Evolutionary conservation across 2,113 vertebrate species (phyloP), one percentile per base, ranked within the genome.

Genomic region (Rhynchomys soricoides): DNA sequence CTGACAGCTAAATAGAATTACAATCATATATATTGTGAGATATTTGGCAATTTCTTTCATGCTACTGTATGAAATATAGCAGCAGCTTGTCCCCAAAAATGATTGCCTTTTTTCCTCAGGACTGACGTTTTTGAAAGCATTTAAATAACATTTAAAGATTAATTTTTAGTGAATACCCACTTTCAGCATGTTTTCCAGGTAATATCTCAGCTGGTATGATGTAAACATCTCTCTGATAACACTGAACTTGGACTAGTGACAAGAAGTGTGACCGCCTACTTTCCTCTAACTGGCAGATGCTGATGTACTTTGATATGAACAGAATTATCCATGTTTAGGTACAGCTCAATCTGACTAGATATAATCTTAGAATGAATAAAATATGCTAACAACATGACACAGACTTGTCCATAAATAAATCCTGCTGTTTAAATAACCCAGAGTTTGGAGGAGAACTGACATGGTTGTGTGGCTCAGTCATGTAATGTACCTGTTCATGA

Each of bases 71-170:
- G 4, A 79, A 91, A 95, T 82, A 21, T 52, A 5, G 31, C n/a
- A 75, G 88, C 16, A 66, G 55, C 92, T 86, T 34, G 82, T 66
- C 17, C 40, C 37, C 29, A 19, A 12, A 62, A 75, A 79, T 79
- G 22, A 40, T 86, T 57, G n/a, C 19, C 7, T 68, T 95, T 74
- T 91, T 24, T 77, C 90, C 9, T n/a, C 6, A 17, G 29, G 37
- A 37, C 4, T 91, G 73, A 77, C 66, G 86, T 93, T 93, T 91
- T 43, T 75, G 3, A 86, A 31, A 26, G 66, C 19, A 89, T 82
- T 94, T 96, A 86, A 96, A 77, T 87, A 71, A 86, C 26, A 94
- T 57, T 62, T 83, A 92, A 66, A 75, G 34, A 52, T 73, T 22
- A 37, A 82, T 77, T 83, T 82, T 94, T 91, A 57, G 40, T 68